These are phyloP conservation scores for Alentia gelatinosa DNA, from an alignment of 2,888 invertebrate genomes.

Conservation along the genomic window DNA sequence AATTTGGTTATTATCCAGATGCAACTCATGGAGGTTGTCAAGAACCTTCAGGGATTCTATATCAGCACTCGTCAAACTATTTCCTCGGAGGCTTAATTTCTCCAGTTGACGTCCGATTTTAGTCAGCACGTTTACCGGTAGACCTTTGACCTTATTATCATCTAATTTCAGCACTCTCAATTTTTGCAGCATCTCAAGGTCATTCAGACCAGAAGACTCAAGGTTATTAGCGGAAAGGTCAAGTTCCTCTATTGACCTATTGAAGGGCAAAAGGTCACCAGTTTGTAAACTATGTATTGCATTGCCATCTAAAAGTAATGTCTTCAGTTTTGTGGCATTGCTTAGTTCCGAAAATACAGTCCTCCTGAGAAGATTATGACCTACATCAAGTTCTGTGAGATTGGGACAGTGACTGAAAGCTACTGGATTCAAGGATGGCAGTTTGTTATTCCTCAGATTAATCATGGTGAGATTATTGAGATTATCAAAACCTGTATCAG, in stretches of 20 bases:
- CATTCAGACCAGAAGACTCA: not conserved
- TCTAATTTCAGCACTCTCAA: constrained; percentile 53
- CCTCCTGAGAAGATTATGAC: constrained; percentile 49
- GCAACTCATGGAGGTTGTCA: constrained; percentile 15
- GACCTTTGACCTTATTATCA: constrained; percentile 38
- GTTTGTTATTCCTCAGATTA: constrained; percentile 52
- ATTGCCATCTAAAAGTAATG: constrained; percentile 54
- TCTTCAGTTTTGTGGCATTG: not conserved
- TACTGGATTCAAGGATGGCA: constrained; percentile 12
- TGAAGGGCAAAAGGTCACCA: not conserved
- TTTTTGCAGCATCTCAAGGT: constrained; percentile 18
- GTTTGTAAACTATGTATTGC: not conserved
- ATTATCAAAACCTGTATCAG: constrained; percentile 35
- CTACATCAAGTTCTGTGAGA: constrained; percentile 57
- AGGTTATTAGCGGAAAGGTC: constrained; percentile 46
- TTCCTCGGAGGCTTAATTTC: constrained; percentile 49
- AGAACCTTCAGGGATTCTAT: constrained; percentile 44
- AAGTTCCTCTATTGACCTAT: constrained; percentile 28
- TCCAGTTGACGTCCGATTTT: constrained; percentile 37
- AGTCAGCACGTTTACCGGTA: constrained; percentile 39
- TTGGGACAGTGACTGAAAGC: constrained; percentile 42
- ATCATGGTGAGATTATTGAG: constrained; percentile 56
- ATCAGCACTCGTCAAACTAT: constrained; percentile 36
- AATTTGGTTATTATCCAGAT: constrained; percentile 55
- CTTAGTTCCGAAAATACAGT: constrained; percentile 41